Evolutionary conservation across 2,888 invertebrate genomes (phyloP), one percentile per base, ranked within the genome.

Genomic region (Camptogramma bilineatum): DNA sequence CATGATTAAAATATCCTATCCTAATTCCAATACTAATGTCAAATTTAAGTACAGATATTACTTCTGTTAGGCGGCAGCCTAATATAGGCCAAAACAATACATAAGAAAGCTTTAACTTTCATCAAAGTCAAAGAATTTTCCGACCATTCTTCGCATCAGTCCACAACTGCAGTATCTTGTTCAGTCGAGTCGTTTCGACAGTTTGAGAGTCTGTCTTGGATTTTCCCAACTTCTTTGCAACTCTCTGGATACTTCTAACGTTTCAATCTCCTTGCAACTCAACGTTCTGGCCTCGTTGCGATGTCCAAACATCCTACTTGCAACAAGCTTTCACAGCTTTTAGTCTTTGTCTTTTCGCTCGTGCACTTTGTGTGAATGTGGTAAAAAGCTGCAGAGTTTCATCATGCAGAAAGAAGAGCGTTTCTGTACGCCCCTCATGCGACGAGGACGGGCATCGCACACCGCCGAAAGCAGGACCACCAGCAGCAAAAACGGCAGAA

Each of bases 21-120:
- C 56, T 61, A 48, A 42, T 28, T 52, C 69, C 72, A 87, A 87
- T 87, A 86, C 84, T 82, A 77, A 59, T 75, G 64, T 78, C 79
- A 66, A 55, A 62, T 72, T 84, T 86, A 88, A 86, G 82, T 89
- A 89, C 87, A 86, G 79, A 83, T 81, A 34, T 51, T 78, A 83
- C 82, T 85, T 86, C 79, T 85, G 79, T 70, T 80, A 88, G 86
- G 89, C 88, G 82, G 87, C 8, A 73, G 76, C 88, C 87, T 88
- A 86, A 84, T 85, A 72, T 86, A 89, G 90, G 86, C 78, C 74
- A 69, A 54, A 51, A 57, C n/a, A 50, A 50, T 57, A 57, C 24
- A 17, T 4, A 0, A 42, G 7, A 16, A 42, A 44, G 17, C n/a
- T 39, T 50, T 9, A 19, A 19, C 16, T 24, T 39, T 18, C 34